A percentile compares a stretch with the other conserved stretches of the same genome.
Evolutionary conservation across 2,113 vertebrate species (phyloP).

Genomic region (Platichthys flesus): DNA sequence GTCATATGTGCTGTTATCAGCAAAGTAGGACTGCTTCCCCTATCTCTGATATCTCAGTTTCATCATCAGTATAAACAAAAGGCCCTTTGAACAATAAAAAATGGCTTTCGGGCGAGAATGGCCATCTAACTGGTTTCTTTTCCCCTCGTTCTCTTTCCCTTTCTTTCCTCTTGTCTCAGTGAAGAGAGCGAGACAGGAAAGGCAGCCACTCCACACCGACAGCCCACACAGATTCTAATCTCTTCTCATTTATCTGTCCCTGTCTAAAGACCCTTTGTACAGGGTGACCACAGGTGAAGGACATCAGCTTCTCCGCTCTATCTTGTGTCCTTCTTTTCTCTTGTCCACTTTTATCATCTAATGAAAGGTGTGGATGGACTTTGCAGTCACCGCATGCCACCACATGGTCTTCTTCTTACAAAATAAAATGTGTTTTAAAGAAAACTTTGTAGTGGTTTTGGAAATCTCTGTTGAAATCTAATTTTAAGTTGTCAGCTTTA

Average conservation of each 20-base stretch:
- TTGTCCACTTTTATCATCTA: slow-evolving; percentile 28
- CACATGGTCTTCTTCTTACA: background rate
- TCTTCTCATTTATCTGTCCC: slow-evolving; percentile 51
- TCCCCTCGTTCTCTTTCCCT: slow-evolving; percentile 19
- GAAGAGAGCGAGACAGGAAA: slow-evolving; percentile 47
- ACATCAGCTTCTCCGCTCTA: slow-evolving; percentile 15
- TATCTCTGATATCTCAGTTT: slow-evolving; percentile 69
- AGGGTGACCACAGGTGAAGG: slow-evolving; percentile 55
- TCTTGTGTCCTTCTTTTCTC: slow-evolving; percentile 5
- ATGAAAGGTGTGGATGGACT: slow-evolving; percentile 39
- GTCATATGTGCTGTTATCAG: slow-evolving; percentile 68
- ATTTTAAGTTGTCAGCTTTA: slow-evolving; percentile 32
- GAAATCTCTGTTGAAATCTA: slow-evolving; percentile 50
- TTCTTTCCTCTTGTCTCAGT: slow-evolving; percentile 50
- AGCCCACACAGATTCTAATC: slow-evolving; percentile 61
- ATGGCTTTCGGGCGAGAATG: slow-evolving; percentile 35
- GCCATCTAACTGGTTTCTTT: slow-evolving; percentile 26
- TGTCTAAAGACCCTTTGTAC: slow-evolving; percentile 60
- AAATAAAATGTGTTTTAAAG: background rate
- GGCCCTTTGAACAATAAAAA: slow-evolving; percentile 67
- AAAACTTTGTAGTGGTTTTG: background rate
- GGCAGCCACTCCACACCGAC: slow-evolving; percentile 33
- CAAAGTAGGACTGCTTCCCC: slow-evolving; percentile 39
- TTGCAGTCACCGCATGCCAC: background rate
- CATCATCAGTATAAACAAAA: slow-evolving; percentile 71